Evolutionary conservation across 2,888 invertebrate species (phyloP).

Genomic region (Phyto melanocephala): DNA sequence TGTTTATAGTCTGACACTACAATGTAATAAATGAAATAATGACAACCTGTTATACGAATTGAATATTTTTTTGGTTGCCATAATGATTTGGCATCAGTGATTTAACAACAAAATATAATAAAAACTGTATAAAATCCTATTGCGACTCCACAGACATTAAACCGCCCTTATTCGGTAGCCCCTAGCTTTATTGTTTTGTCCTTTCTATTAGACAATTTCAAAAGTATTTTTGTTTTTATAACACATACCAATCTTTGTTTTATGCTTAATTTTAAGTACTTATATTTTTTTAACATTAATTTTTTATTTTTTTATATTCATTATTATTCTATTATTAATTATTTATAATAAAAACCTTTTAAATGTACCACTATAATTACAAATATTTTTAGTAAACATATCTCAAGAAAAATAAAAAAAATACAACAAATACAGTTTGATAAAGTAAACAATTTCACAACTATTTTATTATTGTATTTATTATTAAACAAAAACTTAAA

Average conservation of each 20-base stretch:
- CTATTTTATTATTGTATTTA: conserved; percentile 10
- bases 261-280: not conserved
- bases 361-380: not conserved
- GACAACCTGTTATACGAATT: too few species aligned
- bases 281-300: not conserved
- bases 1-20: too few species aligned
- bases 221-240: conserved; percentile 16
- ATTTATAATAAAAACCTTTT: not conserved
- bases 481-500: not conserved
- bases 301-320: not conserved
- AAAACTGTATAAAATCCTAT: too few species aligned
- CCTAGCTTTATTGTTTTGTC: too few species aligned
- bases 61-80: too few species aligned
- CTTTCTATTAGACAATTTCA: not conserved
- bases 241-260: not conserved
- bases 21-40: too few species aligned
- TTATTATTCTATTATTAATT: not conserved
- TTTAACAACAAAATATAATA: too few species aligned
- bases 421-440: conserved; percentile 31
- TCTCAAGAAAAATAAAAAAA: conserved; percentile 44
- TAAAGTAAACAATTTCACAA: conserved; percentile 16
- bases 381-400: conserved; percentile 57
- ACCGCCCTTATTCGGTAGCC: too few species aligned
- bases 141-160: too few species aligned
- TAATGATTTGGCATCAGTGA: too few species aligned